Conservation (phyloP, 2,797 vertebrate genomes). For the Oreochromis grahami region DNA sequence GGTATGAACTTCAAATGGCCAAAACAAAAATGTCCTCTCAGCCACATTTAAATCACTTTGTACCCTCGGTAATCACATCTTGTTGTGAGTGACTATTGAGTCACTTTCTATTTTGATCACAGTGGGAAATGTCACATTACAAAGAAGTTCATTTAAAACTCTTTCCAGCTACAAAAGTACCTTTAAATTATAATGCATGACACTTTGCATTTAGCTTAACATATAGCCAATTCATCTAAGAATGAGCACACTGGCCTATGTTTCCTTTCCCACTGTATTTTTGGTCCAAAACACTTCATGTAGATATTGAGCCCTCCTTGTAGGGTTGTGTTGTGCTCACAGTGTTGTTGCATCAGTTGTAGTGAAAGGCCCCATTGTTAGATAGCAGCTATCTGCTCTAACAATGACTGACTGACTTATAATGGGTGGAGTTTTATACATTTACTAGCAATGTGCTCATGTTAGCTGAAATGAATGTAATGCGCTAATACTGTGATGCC, state of each 20-base stretch:
- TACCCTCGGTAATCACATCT: neutral
- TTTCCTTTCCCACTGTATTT: conserved; percentile 48
- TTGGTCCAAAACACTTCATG: conserved; percentile 42
- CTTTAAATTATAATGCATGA: neutral
- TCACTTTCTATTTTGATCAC: conserved; percentile 22
- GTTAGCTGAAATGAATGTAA: neutral
- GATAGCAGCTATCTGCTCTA: conserved; percentile 9
- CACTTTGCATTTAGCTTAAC: neutral
- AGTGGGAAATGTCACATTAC: conserved; percentile 56
- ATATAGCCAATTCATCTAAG: neutral
- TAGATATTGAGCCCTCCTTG: conserved; percentile 27
- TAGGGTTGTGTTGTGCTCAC: conserved; percentile 25
- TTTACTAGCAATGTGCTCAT: neutral
- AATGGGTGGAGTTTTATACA: conserved; percentile 44
- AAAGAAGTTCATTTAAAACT: neutral
- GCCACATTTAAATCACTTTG: conserved; percentile 21
- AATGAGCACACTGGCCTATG: neutral
- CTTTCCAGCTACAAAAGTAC: neutral
- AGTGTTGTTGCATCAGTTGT: conserved; percentile 47
- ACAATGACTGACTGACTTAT: conserved; percentile 32
- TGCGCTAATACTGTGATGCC: neutral
- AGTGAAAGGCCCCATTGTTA: conserved; percentile 56
- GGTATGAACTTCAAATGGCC: conserved; percentile 61
- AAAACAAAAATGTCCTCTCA: conserved; percentile 24
- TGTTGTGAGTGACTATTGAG: neutral